Conservation (phyloP, 2,113 vertebrate species). For the Myrmecobius fasciatus region DNA sequence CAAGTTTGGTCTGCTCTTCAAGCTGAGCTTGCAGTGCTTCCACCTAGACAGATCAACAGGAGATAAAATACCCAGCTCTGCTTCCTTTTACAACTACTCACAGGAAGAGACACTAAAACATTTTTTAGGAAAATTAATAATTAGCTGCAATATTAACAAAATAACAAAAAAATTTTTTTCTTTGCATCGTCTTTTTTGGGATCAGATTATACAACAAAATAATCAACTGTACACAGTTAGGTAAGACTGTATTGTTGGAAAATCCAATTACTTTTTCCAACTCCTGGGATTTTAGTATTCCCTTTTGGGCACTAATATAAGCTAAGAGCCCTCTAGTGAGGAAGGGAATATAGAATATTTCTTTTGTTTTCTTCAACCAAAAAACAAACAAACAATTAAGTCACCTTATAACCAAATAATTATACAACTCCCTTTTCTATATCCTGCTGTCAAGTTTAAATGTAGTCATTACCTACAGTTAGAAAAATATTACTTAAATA, state of each 20-base stretch:
- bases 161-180: neutral
- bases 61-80: neutral
- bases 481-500: constrained; percentile 31
- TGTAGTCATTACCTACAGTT: neutral
- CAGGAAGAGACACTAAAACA: neutral
- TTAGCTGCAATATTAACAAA: constrained; percentile 13
- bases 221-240: neutral
- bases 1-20: constrained; percentile 92
- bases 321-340: neutral
- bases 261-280: neutral
- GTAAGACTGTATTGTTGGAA: neutral
- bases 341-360: constrained; percentile 1
- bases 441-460: constrained; percentile 5
- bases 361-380: no score
- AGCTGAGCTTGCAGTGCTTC: constrained; percentile 96
- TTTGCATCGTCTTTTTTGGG: neutral
- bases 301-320: neutral
- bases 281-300: neutral
- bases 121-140: constrained; percentile 17
- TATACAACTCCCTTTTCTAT: constrained; percentile 19
- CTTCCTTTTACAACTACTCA: neutral
- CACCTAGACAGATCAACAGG: constrained; percentile 84
- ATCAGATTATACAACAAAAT: neutral
- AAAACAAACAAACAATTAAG: no score
- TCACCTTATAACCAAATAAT: neutral